Conservation (phyloP, 1,140 invertebrate species). For the Aricia agestis region DNA sequence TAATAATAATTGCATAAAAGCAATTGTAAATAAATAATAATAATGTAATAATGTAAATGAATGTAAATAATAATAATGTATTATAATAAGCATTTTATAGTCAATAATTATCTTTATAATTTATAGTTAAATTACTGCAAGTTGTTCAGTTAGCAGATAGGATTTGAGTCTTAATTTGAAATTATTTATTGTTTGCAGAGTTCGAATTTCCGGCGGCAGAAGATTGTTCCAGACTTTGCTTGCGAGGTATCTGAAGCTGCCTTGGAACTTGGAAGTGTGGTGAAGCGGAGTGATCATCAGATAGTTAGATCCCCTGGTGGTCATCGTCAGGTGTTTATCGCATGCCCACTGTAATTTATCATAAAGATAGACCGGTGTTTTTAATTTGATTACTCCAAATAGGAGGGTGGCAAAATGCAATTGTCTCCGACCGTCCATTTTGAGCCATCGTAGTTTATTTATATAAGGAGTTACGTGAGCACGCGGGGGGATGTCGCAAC, state of each 20-base stretch:
- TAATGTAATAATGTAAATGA: no score
- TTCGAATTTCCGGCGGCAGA: conserved; percentile 29
- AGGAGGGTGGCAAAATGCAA: neutral
- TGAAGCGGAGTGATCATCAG: no score
- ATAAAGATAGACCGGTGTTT: conserved; percentile 1
- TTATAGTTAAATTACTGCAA: no score
- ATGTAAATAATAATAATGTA: no score
- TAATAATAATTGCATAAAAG: no score
- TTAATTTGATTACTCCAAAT: neutral
- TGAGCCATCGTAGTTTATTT: neutral
- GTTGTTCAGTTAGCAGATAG: no score
- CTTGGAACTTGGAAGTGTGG: no score
- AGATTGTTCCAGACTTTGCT: conserved; percentile 10
- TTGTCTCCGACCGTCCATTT: neutral
- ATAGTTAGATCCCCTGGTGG: neutral
- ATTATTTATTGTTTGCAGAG: no score
- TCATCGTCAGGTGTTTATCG: neutral
- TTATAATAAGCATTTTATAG: no score
- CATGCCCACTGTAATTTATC: neutral
- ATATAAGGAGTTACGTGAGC: conserved; percentile 5
- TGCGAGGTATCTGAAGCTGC: neutral
- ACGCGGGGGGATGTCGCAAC: neutral
- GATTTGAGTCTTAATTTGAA: no score
- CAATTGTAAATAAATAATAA: no score
- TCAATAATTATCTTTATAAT: no score